phyloP scores from a whole-genome alignment of 1,140 invertebrate genomes.

The Zaprionus capensis region DNA sequence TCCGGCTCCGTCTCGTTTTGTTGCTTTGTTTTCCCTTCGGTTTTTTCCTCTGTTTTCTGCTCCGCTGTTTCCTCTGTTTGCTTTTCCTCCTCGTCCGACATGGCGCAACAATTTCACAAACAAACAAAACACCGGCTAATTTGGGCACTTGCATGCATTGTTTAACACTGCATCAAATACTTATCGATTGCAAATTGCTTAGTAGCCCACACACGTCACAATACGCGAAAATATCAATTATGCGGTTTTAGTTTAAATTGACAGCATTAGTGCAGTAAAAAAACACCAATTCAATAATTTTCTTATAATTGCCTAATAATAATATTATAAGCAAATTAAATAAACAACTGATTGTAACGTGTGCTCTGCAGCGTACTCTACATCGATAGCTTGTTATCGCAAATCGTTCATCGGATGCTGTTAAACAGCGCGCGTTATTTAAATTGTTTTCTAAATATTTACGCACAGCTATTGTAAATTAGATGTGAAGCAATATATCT shows the following conservation, averaged over 20 bases:
- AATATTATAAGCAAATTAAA: too few relatives aligned
- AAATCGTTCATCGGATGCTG: neutral
- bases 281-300: neutral
- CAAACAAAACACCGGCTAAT: slow-evolving; percentile 36
- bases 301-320: too few relatives aligned
- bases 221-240: neutral
- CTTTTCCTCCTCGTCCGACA: slow-evolving; percentile 32
- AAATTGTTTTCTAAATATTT: neutral
- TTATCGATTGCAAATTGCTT: neutral
- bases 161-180: too few relatives aligned
- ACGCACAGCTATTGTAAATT: neutral
- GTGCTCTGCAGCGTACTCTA: too few relatives aligned
- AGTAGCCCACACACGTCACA: slow-evolving; percentile 21
- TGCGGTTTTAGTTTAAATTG: too few relatives aligned
- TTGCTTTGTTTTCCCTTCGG: neutral
- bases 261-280: neutral
- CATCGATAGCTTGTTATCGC: too few relatives aligned
- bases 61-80: neutral
- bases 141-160: neutral
- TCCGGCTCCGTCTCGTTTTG: neutral
- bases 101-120: slow-evolving; percentile 51
- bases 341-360: too few relatives aligned
- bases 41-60: neutral
- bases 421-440: neutral
- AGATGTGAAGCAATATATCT: neutral